phyloP scores from a whole-genome alignment of 2,797 vertebrate genomes.

The Notoglanidium macrostoma region DNA sequence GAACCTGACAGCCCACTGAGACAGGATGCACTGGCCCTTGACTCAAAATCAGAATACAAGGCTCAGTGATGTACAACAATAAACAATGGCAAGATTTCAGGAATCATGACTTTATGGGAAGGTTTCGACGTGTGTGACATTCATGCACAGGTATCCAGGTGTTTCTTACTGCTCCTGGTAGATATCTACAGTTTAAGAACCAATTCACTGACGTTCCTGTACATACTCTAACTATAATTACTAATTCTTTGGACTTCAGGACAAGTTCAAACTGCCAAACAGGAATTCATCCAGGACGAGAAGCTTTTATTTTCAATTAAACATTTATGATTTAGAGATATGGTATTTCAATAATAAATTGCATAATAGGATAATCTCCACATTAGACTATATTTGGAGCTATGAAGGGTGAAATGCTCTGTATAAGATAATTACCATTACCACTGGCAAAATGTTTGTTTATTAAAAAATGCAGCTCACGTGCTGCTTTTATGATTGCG shows the following conservation, averaged over 20 bases:
- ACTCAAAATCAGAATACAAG: slow-evolving; percentile 14
- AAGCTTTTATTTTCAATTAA: neutral
- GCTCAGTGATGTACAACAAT: slow-evolving; percentile 4
- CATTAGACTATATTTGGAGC: neutral
- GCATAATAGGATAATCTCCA: neutral
- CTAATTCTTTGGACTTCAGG: neutral
- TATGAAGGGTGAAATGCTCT: too few relatives aligned
- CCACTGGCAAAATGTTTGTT: neutral
- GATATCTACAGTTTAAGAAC: neutral
- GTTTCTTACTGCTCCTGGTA: neutral
- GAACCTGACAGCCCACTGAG: neutral
- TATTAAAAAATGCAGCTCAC: neutral
- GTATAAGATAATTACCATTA: neutral
- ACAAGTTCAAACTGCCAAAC: neutral
- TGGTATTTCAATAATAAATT: neutral
- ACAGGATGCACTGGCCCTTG: neutral
- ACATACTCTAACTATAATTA: neutral
- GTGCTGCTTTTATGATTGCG: neutral
- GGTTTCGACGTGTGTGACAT: neutral
- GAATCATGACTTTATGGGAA: neutral
- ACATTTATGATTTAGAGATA: neutral
- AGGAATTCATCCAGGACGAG: neutral
- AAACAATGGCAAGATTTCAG: neutral
- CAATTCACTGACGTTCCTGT: neutral
- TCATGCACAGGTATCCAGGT: neutral